Evolutionary conservation across 2,888 invertebrate species (phyloP).

Genomic region (Octodonta nipae): DNA sequence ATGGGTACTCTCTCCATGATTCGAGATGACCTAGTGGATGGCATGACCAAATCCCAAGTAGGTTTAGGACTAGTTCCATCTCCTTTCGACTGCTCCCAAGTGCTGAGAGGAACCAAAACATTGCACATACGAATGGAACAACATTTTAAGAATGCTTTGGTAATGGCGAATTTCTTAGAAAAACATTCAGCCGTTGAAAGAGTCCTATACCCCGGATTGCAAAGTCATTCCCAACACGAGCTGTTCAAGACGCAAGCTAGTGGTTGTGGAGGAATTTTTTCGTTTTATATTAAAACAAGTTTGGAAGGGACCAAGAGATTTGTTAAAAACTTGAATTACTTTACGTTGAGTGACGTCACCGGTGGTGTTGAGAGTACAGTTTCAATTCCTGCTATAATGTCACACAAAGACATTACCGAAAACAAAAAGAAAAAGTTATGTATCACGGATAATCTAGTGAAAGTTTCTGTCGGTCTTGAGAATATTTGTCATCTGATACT

Average conservation of each 20-base stretch:
- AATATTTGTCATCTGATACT: conserved; percentile 3
- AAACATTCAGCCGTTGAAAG: conserved; percentile 57
- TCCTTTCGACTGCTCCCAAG: conserved; percentile 84
- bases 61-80: conserved; percentile 81
- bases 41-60: too few species aligned
- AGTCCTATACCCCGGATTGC: conserved; percentile 69
- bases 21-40: conserved; percentile 53
- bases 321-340: conserved; percentile 6
- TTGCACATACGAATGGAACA: conserved; percentile 74
- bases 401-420: conserved; percentile 2
- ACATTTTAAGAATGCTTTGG: conserved; percentile 61
- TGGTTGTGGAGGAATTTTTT: conserved; percentile 79
- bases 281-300: conserved; percentile 68
- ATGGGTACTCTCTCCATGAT: conserved; percentile 86
- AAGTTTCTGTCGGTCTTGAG: conserved; percentile 4
- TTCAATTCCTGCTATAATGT: conserved; percentile 2
- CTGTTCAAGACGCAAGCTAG: conserved; percentile 61
- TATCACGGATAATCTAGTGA: conserved; percentile 4
- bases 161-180: conserved; percentile 65
- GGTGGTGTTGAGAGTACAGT: conserved; percentile 4
- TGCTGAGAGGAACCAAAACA: conserved; percentile 81
- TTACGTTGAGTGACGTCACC: conserved; percentile 2
- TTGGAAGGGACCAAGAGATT: conserved; percentile 56
- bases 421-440: background rate
- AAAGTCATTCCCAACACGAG: conserved; percentile 69